phyloP scores from a whole-genome alignment of 2,113 vertebrate species.

The Mohoua ochrocephala region DNA sequence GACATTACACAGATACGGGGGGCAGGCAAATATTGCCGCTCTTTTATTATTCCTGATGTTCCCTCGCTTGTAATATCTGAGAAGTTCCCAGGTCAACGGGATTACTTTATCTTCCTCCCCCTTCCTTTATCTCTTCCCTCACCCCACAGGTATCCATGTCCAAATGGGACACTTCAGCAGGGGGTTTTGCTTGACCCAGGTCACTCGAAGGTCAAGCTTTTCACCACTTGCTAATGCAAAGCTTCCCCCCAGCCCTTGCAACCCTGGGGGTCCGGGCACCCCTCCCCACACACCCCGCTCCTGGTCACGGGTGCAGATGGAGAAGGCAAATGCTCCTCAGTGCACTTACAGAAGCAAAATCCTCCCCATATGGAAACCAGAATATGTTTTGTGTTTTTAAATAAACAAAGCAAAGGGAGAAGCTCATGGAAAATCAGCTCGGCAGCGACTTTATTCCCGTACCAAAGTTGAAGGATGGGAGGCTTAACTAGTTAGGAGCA shows the following conservation, averaged over 20 bases:
- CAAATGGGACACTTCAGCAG: conserved; percentile 75
- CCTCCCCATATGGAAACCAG: conserved; percentile 66
- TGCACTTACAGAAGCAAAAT: conserved; percentile 62
- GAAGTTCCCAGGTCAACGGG: conserved; percentile 42
- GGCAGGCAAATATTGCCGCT: background rate
- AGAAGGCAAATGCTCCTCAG: conserved; percentile 66
- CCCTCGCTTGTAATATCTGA: conserved; percentile 21
- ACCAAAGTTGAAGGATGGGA: conserved; percentile 48
- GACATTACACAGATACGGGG: background rate
- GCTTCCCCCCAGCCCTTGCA: conserved; percentile 51
- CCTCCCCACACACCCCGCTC: background rate
- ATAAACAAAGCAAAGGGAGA: conserved; percentile 69
- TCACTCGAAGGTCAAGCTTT: conserved; percentile 88
- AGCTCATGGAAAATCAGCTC: conserved; percentile 77
- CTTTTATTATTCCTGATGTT: background rate
- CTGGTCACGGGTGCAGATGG: conserved; percentile 60
- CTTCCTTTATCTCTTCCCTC: conserved; percentile 67
- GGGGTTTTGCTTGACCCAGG: conserved; percentile 85
- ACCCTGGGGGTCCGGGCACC: fast-evolving
- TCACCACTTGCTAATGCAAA: conserved; percentile 85
- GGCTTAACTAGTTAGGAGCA: conserved; percentile 60
- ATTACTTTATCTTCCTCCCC: conserved; percentile 68
- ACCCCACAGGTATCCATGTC: conserved; percentile 90
- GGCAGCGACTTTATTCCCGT: conserved; percentile 70
- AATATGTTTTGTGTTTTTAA: conserved; percentile 67